Evolutionary conservation across 2,113 vertebrate species (phyloP).

Genomic region (Eublepharis macularius): DNA sequence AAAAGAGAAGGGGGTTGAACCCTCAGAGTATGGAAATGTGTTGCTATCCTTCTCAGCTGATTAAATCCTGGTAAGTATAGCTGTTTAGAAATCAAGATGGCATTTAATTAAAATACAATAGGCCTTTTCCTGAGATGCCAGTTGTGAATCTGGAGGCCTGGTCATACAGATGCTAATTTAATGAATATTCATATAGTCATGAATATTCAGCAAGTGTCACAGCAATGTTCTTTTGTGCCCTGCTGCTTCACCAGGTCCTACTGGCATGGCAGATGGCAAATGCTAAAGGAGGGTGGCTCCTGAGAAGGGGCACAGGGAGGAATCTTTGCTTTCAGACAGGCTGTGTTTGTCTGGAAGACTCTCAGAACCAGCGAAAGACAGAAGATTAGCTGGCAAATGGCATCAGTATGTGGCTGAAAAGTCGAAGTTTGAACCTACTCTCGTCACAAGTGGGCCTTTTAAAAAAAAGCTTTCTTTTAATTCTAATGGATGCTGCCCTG

Average conservation of each 20-base stretch:
- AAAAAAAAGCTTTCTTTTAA: background rate
- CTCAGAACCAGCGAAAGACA: slow-evolving; percentile 37
- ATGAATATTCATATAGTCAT: slow-evolving; percentile 76
- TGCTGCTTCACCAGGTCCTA: slow-evolving; percentile 72
- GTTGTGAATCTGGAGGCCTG: slow-evolving; percentile 76
- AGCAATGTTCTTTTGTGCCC: slow-evolving; percentile 76
- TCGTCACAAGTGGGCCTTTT: slow-evolving; percentile 5
- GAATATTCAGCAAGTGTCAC: slow-evolving; percentile 73
- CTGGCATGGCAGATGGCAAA: slow-evolving; percentile 75
- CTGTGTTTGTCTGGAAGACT: slow-evolving; percentile 39
- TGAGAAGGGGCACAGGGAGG: slow-evolving; percentile 61
- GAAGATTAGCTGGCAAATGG: slow-evolving; percentile 13
- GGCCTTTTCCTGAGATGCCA: slow-evolving; percentile 71
- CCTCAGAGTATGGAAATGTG: slow-evolving; percentile 49
- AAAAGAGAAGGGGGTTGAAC: slow-evolving; percentile 48
- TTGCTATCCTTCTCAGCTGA: slow-evolving; percentile 65
- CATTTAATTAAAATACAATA: slow-evolving; percentile 78
- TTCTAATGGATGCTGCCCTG: background rate
- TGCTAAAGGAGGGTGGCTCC: slow-evolving; percentile 72
- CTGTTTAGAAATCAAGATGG: slow-evolving; percentile 72
- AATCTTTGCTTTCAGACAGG: slow-evolving; percentile 54
- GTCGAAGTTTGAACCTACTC: background rate
- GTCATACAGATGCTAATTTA: slow-evolving; percentile 76
- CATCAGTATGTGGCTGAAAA: fast-evolving
- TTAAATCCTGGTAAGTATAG: slow-evolving; percentile 67